Evolutionary conservation across 2,888 invertebrate genomes (phyloP).

Genomic region (Theristus sp.): DNA sequence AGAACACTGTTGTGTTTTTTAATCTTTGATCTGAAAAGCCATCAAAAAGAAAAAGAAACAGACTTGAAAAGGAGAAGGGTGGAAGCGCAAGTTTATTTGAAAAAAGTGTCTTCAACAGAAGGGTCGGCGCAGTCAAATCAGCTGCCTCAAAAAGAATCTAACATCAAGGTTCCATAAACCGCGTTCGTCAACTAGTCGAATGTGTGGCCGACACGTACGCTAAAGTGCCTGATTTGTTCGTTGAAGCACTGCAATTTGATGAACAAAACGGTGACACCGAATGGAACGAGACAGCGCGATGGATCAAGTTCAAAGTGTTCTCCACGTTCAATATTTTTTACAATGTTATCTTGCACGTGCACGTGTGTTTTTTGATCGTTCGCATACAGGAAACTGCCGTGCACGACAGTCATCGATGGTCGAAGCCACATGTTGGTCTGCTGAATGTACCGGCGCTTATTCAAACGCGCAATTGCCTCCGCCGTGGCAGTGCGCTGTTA

Average conservation of each 20-base stretch:
- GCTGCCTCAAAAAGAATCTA: too few species aligned
- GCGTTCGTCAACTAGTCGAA: too few species aligned
- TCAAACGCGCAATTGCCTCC: not conserved
- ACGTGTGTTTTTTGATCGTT: not conserved
- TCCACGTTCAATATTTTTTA: not conserved
- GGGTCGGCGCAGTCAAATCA: too few species aligned
- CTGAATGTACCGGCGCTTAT: not conserved
- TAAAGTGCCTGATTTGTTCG: too few species aligned
- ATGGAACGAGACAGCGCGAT: not conserved
- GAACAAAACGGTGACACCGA: not conserved
- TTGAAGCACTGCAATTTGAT: not conserved
- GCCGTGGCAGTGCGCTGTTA: not conserved
- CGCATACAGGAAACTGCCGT: not conserved
- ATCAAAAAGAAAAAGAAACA: too few species aligned
- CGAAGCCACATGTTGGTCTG: constrained; percentile 1
- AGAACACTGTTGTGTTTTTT: too few species aligned
- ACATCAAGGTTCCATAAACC: too few species aligned
- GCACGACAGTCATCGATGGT: constrained; percentile 1
- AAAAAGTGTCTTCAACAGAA: too few species aligned
- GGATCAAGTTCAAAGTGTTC: not conserved
- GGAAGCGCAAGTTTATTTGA: too few species aligned
- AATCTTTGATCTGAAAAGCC: too few species aligned
- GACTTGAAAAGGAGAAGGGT: too few species aligned
- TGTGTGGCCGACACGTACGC: too few species aligned
- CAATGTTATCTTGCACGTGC: not conserved